These are phyloP conservation scores for Mionectes macconnelli DNA, from an alignment of 2,113 vertebrate genomes.

Conservation along the genomic window DNA sequence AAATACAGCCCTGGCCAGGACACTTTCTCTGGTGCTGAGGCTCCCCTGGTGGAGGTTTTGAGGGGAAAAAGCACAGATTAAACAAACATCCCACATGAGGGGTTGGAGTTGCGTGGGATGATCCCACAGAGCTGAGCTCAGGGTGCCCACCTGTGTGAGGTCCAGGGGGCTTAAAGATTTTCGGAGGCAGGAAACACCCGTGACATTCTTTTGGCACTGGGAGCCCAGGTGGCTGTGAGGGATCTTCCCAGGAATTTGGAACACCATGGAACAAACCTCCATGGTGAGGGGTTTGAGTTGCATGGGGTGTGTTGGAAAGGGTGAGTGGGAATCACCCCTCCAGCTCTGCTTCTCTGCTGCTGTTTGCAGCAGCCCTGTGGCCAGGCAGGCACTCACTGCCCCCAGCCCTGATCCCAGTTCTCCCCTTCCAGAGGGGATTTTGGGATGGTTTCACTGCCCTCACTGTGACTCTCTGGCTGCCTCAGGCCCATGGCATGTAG, in stretches of 20 bases:
- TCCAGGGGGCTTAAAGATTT: background rate
- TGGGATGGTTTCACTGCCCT: background rate
- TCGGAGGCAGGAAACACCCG: background rate
- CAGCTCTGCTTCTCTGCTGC: background rate
- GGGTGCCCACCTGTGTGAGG: background rate
- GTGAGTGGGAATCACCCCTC: background rate
- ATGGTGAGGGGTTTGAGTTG: background rate
- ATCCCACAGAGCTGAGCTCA: background rate
- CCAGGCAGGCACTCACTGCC: background rate
- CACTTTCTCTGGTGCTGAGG: background rate
- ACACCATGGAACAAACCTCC: background rate
- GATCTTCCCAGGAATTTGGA: background rate
- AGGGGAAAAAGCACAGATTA: background rate
- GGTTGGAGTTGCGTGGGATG: background rate
- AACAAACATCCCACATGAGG: background rate
- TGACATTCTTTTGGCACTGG: background rate
- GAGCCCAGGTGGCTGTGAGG: background rate
- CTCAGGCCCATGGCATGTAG: background rate
- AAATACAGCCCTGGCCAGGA: background rate
- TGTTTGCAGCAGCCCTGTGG: background rate
- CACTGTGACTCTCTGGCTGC: background rate
- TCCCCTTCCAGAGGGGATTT: background rate
- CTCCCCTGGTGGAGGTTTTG: fast-evolving
- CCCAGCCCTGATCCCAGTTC: fast-evolving
- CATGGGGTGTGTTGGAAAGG: fast-evolving